Conservation (phyloP, 2,888 invertebrate genomes). For the Leucozona laternaria region DNA sequence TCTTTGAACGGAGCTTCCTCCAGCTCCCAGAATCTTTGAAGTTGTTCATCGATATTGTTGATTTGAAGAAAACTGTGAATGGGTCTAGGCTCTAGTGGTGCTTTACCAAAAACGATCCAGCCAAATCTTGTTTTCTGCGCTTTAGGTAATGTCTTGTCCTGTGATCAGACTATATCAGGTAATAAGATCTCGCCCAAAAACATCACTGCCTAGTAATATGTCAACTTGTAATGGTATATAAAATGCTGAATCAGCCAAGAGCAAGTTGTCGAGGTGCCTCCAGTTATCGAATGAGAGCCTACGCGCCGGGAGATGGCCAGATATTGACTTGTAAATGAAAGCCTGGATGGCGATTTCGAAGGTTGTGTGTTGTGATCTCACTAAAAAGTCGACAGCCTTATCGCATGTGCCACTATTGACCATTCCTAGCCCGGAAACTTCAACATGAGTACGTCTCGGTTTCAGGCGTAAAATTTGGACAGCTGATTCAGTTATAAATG, state of each 20-base stretch:
- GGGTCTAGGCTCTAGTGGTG: background rate
- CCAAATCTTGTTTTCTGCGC: conserved; percentile 1
- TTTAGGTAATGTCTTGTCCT: background rate
- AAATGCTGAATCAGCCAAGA: conserved; percentile 1
- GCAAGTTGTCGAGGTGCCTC: background rate
- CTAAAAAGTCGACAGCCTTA: background rate
- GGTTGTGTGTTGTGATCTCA: background rate
- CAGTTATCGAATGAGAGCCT: background rate
- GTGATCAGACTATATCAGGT: background rate
- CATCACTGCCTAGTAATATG: conserved; percentile 23
- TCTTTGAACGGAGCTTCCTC: background rate
- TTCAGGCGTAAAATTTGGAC: background rate
- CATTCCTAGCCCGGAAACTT: conserved; percentile 15
- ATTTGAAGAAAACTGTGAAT: background rate
- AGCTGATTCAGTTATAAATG: background rate
- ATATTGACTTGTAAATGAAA: background rate
- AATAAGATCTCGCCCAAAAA: conserved; percentile 13
- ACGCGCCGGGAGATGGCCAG: background rate
- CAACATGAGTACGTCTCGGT: background rate
- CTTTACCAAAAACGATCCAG: background rate
- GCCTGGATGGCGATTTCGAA: conserved; percentile 6
- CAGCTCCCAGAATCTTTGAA: background rate
- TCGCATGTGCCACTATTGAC: background rate
- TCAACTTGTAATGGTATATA: conserved; percentile 2
- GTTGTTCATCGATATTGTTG: background rate